These are phyloP conservation scores for Lacanobia wlatinum DNA, from an alignment of 2,888 invertebrate species.

Conservation along the genomic window DNA sequence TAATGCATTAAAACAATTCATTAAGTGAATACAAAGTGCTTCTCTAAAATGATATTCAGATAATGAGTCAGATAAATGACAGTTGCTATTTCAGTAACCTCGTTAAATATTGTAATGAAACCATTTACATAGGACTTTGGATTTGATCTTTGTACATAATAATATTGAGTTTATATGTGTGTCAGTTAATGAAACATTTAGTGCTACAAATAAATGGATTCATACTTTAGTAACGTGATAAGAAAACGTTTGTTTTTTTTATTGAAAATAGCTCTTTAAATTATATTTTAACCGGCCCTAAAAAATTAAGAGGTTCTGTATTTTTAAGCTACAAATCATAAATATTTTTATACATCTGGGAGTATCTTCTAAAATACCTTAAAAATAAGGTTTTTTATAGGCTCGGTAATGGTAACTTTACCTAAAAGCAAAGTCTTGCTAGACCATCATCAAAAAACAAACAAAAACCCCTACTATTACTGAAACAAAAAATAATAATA, in stretches of 20 bases:
- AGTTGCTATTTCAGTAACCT: conserved; percentile 33
- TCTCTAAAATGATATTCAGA: conserved; percentile 34
- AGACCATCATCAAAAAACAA: neutral
- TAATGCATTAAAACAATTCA: neutral
- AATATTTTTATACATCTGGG: neutral
- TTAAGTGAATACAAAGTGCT: conserved; percentile 13
- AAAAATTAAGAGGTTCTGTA: too few relatives aligned
- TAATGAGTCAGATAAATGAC: conserved; percentile 47
- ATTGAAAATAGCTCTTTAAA: too few relatives aligned
- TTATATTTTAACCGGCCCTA: too few relatives aligned
- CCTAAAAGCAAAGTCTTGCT: neutral
- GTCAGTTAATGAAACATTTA: neutral
- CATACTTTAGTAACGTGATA: too few relatives aligned
- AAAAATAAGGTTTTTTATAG: neutral
- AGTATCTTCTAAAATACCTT: neutral
- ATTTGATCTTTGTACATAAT: neutral
- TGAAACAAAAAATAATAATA: conserved; percentile 54
- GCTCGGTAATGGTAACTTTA: too few relatives aligned
- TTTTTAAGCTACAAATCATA: too few relatives aligned
- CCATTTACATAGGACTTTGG: neutral
- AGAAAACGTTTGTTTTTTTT: too few relatives aligned
- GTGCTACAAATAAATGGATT: too few relatives aligned
- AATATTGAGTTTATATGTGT: neutral
- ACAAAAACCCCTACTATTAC: conserved; percentile 1
- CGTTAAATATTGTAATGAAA: neutral